Base-by-base conservation (phyloP, 2,888 invertebrate genomes). In the Tachina fera region DNA sequence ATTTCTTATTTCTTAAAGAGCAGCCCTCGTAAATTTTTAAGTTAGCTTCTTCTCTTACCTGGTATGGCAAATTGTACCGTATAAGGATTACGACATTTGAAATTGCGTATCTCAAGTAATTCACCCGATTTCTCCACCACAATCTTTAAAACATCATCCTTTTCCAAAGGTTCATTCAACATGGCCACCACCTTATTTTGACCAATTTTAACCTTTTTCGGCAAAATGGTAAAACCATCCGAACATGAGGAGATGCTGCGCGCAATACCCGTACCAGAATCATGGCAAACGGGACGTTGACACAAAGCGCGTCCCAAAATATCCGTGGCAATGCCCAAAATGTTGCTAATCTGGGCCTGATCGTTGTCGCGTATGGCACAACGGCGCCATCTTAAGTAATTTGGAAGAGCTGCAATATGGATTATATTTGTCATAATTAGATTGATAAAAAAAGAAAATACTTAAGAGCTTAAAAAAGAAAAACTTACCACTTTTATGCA, bases 61-160 rank as follows among this genome's bases (percentile, higher is more conserved):
- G 97, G 97, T 91, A 97, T 96, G 88, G 96, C 95, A 91, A 97
- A 97, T 90, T 97, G 97, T 65, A 97, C 92, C 0, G 97, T 96
- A 90, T 96, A 97, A 0, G 97, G 97, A 93, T 97, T 97, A 88
- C 97, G 94, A 88, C 95, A 95, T 90, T 97, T 97, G 88, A 96
- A 95, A 68, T 95, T 95, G 49, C 95, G 94, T 87, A 97, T 95
- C 90, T 96, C 95, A 86, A 96, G 94, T 68, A 96, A 94, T 88
- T 97, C 96, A 13, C 96, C 97, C 89, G 96, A 96, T 89, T 96
- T 96, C 92, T 97, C 97, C 39, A 97, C 95, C 88, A 95, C 95
- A 89, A 97, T 95, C 90, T 95, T 96, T 39, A 97, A 94, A 87
- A 94, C 95, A 93, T 97, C 97, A 89, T 96, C 96, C 71, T 95